phyloP scores from a whole-genome alignment of 2,888 invertebrate species.

The Polylopha cassiicola region DNA sequence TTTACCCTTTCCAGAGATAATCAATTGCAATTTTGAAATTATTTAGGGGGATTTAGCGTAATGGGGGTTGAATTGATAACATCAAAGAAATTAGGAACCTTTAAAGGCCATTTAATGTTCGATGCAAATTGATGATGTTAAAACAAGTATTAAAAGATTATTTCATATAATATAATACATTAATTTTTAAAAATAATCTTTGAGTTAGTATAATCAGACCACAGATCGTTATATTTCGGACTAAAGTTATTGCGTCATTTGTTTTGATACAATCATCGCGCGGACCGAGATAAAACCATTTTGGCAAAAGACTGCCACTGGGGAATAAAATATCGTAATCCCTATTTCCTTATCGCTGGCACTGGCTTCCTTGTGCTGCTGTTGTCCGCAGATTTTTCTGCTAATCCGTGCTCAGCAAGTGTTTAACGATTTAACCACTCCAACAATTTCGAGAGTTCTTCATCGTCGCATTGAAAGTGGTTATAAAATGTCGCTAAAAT shows the following conservation, averaged over 20 bases:
- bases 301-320: constrained; percentile 14
- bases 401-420: constrained; percentile 19
- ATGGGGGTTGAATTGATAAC: background rate
- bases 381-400: constrained; percentile 20
- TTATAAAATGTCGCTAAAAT: background rate
- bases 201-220: no score
- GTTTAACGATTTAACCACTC: constrained; percentile 20
- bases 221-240: no score
- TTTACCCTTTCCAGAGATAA: constrained; percentile 10
- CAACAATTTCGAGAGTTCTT: constrained; percentile 14
- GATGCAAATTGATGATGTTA: no score
- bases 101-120: no score
- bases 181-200: no score
- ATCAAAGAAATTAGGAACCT: no score
- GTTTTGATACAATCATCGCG: constrained; percentile 9
- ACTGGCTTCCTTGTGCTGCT: constrained; percentile 12
- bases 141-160: no score
- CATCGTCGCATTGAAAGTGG: constrained; percentile 8
- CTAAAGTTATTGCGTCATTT: no score
- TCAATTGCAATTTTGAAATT: constrained; percentile 8
- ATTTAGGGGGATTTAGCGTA: background rate
- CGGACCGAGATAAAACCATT: constrained; percentile 4
- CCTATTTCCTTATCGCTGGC: constrained; percentile 17
- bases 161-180: no score
- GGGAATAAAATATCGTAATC: constrained; percentile 21